Conservation (phyloP, 2,888 invertebrate species). For the Pseudococcus viburni region DNA sequence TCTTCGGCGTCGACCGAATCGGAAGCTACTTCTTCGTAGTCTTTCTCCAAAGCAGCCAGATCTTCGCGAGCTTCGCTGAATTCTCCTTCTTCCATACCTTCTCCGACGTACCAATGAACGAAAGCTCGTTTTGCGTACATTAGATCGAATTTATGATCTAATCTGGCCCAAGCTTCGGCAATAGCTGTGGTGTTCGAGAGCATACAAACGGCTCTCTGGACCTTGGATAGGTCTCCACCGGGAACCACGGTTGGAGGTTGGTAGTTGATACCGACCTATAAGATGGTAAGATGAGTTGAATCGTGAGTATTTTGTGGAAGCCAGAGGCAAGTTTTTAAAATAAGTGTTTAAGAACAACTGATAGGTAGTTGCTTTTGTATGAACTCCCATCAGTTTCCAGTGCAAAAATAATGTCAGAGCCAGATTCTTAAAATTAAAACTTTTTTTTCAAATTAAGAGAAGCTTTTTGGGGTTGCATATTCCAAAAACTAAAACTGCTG, state of each 20-base stretch:
- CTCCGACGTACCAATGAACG: slow-evolving; percentile 84
- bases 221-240: slow-evolving; percentile 75
- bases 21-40: slow-evolving; percentile 79
- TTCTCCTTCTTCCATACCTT: slow-evolving; percentile 87
- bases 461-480: too few species aligned
- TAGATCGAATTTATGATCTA: slow-evolving; percentile 80
- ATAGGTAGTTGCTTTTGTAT: too few species aligned
- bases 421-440: too few species aligned
- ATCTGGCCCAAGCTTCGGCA: slow-evolving; percentile 79
- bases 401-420: too few species aligned
- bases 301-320: too few species aligned
- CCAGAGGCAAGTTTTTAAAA: too few species aligned
- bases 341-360: too few species aligned
- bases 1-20: slow-evolving; percentile 79
- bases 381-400: too few species aligned
- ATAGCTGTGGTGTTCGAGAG: slow-evolving; percentile 80
- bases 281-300: too few species aligned
- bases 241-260: slow-evolving; percentile 73
- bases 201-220: slow-evolving; percentile 79
- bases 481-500: too few species aligned
- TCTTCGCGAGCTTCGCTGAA: slow-evolving; percentile 86
- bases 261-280: slow-evolving; percentile 73
- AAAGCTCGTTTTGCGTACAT: slow-evolving; percentile 81
- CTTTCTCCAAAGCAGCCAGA: slow-evolving; percentile 80
- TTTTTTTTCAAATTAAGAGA: too few species aligned